Conservation (phyloP, 2,113 vertebrate species). For the Nicator chloris region DNA sequence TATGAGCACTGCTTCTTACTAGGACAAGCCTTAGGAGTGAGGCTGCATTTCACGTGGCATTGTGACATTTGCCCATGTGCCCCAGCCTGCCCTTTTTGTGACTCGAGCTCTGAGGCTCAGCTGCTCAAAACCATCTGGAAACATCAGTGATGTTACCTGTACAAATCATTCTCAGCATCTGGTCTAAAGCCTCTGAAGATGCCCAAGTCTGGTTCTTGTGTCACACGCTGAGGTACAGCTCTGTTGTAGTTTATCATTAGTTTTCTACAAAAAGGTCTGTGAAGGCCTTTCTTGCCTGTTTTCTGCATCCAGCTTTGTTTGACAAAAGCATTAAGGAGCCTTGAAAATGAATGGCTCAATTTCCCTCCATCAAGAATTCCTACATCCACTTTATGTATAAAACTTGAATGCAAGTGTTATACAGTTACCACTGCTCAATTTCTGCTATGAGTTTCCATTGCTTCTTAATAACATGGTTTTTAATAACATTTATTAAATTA, state of each 20-base stretch:
- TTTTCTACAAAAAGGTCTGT: background rate
- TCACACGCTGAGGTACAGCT: background rate
- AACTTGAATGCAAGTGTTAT: background rate
- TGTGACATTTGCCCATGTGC: background rate
- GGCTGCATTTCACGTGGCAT: rapidly evolving
- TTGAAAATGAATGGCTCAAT: background rate
- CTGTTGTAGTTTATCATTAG: rapidly evolving
- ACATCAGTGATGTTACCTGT: background rate
- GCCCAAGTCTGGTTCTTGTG: background rate
- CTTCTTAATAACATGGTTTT: background rate
- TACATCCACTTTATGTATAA: background rate
- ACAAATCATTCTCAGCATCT: background rate
- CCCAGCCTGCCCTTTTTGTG: background rate
- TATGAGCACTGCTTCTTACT: background rate
- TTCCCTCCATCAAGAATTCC: background rate
- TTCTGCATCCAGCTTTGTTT: background rate
- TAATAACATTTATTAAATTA: background rate
- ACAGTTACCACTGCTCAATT: background rate
- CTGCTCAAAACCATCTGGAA: background rate
- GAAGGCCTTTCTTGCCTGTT: background rate
- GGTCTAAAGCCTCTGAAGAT: background rate
- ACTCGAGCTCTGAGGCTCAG: background rate
- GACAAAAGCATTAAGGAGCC: background rate
- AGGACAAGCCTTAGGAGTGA: background rate
- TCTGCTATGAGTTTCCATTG: background rate